These are phyloP conservation scores for Eciton burchellii DNA, from an alignment of 1,140 invertebrate genomes.

Conservation along the genomic window DNA sequence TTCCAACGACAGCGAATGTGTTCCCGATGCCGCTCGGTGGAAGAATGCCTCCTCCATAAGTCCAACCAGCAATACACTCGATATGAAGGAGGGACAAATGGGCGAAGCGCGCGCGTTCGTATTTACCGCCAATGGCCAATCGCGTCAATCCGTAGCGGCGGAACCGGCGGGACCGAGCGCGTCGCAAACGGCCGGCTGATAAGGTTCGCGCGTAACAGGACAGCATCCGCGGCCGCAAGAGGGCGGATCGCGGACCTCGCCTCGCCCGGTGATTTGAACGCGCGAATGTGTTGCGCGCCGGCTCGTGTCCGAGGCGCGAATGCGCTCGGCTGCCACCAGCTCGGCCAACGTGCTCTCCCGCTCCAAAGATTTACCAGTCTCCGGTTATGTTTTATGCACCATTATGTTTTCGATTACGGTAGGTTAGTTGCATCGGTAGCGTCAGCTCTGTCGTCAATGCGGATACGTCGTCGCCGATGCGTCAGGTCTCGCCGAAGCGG, in stretches of 20 bases:
- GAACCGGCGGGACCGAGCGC: constrained; percentile 71
- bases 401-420: constrained; percentile 83
- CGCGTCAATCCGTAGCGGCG: constrained; percentile 69
- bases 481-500: constrained; percentile 38
- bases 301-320: too few species aligned
- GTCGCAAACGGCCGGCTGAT: constrained; percentile 81
- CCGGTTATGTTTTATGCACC: constrained; percentile 85
- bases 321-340: constrained; percentile 59
- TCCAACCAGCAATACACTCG: too few species aligned
- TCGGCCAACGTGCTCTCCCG: constrained; percentile 76
- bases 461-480: constrained; percentile 4
- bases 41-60: background rate
- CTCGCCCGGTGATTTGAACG: too few species aligned
- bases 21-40: background rate
- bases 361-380: constrained; percentile 84
- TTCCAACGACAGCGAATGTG: background rate
- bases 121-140: constrained; percentile 59
- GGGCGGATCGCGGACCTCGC: background rate
- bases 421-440: constrained; percentile 84
- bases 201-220: constrained; percentile 78
- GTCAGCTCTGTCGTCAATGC: constrained; percentile 56
- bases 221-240: constrained; percentile 60
- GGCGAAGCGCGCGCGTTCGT: too few species aligned
- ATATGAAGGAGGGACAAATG: background rate
- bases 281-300: too few species aligned